Conservation (phyloP, 2,113 vertebrate species). For the Smithornis capensis region DNA sequence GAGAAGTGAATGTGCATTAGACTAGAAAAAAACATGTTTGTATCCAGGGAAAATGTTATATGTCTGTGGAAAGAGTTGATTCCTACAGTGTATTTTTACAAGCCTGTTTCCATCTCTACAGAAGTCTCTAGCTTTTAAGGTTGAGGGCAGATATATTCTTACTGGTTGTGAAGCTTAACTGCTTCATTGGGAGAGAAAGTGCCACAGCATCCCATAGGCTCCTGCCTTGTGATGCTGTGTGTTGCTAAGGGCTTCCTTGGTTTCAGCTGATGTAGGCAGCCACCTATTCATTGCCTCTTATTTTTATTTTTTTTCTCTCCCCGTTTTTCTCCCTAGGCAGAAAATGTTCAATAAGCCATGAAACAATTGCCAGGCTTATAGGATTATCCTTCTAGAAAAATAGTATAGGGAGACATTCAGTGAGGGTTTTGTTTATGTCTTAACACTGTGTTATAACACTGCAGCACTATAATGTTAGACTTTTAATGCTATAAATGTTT, state of each 20-base stretch:
- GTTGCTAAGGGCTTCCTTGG: conserved; percentile 28
- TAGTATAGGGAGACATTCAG: background rate
- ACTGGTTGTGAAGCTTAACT: background rate
- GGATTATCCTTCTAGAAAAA: background rate
- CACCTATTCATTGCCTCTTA: background rate
- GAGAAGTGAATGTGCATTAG: background rate
- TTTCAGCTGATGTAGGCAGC: background rate
- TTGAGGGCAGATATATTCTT: background rate
- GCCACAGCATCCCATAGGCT: background rate
- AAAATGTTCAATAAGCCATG: background rate
- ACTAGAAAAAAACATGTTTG: background rate
- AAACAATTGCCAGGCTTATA: background rate
- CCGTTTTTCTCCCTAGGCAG: background rate
- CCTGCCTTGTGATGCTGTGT: background rate
- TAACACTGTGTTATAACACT: background rate
- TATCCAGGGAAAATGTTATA: background rate
- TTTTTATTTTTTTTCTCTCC: rapidly evolving
- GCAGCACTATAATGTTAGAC: no score
- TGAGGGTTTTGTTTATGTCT: background rate
- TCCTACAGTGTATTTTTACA: background rate
- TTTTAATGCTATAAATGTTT: background rate
- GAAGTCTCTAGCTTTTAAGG: background rate
- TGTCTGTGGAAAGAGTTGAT: background rate
- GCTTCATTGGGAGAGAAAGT: background rate
- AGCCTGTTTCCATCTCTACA: background rate